Evolutionary conservation across 2,113 vertebrate genomes (phyloP).

Genomic region (Morone saxatilis): DNA sequence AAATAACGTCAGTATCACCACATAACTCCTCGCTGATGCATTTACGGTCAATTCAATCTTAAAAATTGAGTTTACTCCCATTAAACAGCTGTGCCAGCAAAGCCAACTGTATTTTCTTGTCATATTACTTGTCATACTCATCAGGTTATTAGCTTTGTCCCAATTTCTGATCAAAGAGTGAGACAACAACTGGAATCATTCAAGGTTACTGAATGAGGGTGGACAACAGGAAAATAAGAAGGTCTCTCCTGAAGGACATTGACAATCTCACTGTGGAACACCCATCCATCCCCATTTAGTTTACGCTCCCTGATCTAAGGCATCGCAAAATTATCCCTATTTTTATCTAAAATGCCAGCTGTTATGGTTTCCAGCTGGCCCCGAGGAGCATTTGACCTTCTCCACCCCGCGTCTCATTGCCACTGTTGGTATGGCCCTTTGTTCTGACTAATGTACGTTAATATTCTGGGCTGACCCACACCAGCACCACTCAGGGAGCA

Average conservation of each 20-base stretch:
- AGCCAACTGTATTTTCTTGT: slow-evolving; percentile 41
- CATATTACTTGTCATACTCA: slow-evolving; percentile 36
- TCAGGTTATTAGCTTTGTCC: slow-evolving; percentile 32
- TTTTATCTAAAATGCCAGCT: slow-evolving; percentile 57
- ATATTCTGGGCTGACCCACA: slow-evolving; percentile 68
- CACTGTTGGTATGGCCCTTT: slow-evolving; percentile 55
- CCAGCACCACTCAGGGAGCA: slow-evolving; percentile 51
- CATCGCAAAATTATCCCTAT: slow-evolving; percentile 37
- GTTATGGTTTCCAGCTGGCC: slow-evolving; percentile 68
- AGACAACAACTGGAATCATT: slow-evolving; percentile 17
- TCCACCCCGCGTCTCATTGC: slow-evolving; percentile 52
- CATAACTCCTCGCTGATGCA: slow-evolving; percentile 45
- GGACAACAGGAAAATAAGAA: slow-evolving; percentile 34
- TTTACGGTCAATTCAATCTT: slow-evolving; percentile 67
- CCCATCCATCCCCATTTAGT: slow-evolving; percentile 51
- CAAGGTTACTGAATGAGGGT: slow-evolving; percentile 48
- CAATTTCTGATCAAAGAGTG: slow-evolving; percentile 31
- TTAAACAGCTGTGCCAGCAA: slow-evolving; percentile 58
- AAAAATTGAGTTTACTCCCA: slow-evolving; percentile 67
- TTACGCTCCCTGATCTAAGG: slow-evolving; percentile 46
- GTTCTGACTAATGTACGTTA: slow-evolving; percentile 68
- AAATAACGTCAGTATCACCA: slow-evolving; percentile 63
- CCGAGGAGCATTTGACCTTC: slow-evolving; percentile 66
- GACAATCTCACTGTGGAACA: slow-evolving; percentile 24
- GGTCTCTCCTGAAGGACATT: slow-evolving; percentile 39